Conservation (phyloP, 2,888 invertebrate species). For the Apamea anceps region DNA sequence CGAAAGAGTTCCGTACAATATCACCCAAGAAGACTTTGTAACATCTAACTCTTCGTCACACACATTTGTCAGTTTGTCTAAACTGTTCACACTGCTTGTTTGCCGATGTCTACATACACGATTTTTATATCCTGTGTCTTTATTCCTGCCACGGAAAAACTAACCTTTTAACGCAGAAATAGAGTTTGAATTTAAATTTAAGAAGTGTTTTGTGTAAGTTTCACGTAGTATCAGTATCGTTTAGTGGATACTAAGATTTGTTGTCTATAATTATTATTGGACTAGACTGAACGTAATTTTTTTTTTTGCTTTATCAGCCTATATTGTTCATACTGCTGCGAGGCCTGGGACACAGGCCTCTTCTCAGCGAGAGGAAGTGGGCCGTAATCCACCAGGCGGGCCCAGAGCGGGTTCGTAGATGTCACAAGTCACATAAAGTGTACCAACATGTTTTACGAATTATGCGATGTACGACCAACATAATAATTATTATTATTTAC, state of each 20-base stretch:
- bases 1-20: conserved; percentile 42
- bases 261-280: conserved; percentile 45
- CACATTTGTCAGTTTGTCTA: conserved; percentile 59
- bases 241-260: conserved; percentile 41
- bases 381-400: no score
- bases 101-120: conserved; percentile 34
- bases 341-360: no score
- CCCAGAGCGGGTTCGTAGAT: no score
- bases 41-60: conserved; percentile 52
- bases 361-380: no score
- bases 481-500: no score
- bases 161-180: not conserved
- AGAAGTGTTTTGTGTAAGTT: conserved; percentile 18
- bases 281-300: conserved; percentile 11
- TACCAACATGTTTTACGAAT: no score
- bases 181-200: conserved; percentile 17
- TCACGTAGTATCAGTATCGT: conserved; percentile 31
- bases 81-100: conserved; percentile 65
- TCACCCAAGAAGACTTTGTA: conserved; percentile 60
- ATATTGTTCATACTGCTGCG: not conserved
- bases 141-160: not conserved
- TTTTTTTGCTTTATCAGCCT: not conserved
- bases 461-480: no score
- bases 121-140: conserved; percentile 40
- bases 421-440: no score